Evolutionary conservation across 2,797 vertebrate species (phyloP).

Genomic region (Characodon lateralis): DNA sequence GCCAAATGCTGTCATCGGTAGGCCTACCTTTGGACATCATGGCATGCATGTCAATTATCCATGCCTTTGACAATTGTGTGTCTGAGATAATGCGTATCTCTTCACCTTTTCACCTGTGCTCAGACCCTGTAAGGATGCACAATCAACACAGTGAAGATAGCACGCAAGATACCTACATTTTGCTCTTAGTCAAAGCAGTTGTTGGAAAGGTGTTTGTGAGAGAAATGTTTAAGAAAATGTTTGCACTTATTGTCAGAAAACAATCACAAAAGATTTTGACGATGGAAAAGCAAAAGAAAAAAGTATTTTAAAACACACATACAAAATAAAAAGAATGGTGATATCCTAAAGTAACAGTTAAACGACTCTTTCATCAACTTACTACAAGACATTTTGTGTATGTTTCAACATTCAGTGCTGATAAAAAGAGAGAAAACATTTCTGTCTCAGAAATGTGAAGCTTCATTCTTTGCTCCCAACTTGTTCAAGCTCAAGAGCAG

Average conservation of each 20-base stretch:
- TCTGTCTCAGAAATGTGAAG: constrained; percentile 50
- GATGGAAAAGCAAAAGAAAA: no score
- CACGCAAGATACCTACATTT: constrained; percentile 20
- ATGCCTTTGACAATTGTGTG: constrained; percentile 67
- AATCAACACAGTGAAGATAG: constrained; percentile 47
- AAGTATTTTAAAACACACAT: background rate
- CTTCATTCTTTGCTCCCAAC: constrained; percentile 45
- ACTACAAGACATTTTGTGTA: background rate
- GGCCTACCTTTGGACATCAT: constrained; percentile 62
- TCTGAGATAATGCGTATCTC: constrained; percentile 77
- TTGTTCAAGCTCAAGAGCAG: constrained; percentile 61
- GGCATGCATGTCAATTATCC: constrained; percentile 71
- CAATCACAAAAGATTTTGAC: background rate
- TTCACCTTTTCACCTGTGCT: constrained; percentile 76
- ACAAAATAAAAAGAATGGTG: background rate
- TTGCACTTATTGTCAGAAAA: background rate
- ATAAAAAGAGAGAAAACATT: constrained; percentile 26
- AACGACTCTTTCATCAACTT: background rate
- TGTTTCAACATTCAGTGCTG: constrained; percentile 1
- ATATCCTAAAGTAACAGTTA: background rate
- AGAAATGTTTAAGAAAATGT: constrained; percentile 4
- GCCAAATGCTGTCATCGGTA: constrained; percentile 74
- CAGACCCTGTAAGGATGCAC: constrained; percentile 41
- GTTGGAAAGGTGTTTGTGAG: constrained; percentile 18
- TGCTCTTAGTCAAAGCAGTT: constrained; percentile 27